Conservation (phyloP, 1,140 invertebrate genomes). For the Bombus superbus region DNA sequence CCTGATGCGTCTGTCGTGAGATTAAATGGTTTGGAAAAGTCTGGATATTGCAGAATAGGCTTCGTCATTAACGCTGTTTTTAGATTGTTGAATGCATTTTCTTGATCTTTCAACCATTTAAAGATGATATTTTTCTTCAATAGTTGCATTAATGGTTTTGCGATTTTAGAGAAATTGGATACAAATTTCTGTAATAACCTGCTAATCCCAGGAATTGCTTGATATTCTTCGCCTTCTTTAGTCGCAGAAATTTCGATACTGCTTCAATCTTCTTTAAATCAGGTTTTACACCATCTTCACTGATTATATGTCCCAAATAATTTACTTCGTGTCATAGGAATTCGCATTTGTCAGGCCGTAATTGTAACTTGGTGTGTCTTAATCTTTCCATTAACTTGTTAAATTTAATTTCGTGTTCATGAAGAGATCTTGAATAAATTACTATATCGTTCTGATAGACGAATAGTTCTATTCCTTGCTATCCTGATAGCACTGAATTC, state of each 20-base stretch:
- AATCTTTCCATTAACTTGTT: background rate
- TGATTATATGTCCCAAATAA: no score
- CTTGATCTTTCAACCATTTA: fast-evolving
- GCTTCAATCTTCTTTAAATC: no score
- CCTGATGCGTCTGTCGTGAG: background rate
- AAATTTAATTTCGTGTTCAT: no score
- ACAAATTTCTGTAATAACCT: background rate
- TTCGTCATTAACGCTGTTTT: no score
- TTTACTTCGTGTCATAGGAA: no score
- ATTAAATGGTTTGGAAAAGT: background rate
- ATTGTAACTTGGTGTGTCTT: background rate
- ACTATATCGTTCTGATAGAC: background rate
- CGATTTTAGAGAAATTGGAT: background rate
- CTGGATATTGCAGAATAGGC: background rate
- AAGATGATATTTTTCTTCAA: background rate
- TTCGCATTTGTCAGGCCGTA: no score
- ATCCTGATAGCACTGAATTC: background rate
- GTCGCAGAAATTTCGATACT: no score
- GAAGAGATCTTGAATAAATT: background rate
- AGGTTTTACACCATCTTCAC: no score
- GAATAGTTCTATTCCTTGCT: background rate
- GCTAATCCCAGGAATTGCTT: background rate
- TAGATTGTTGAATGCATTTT: background rate
- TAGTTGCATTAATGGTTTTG: background rate
- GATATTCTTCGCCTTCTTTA: background rate